Percentiles rank a stretch among this genome's conserved stretches.
Conservation (phyloP, 2,113 vertebrate genomes). For the Leuciscus idus region DNA sequence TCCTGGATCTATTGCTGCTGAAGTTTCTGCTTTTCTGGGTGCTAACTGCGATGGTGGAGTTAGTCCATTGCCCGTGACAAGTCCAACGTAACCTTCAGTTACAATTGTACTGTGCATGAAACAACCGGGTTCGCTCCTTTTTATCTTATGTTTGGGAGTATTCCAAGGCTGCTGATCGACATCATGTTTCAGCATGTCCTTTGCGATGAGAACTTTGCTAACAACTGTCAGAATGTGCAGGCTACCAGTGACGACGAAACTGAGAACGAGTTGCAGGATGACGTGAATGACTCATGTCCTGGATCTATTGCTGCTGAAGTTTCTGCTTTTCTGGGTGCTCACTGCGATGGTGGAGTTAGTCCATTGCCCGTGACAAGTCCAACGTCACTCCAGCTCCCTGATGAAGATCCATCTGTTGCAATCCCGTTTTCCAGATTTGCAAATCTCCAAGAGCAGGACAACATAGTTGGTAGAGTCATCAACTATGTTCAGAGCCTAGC, state of each 20-base stretch:
- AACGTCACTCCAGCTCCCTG: background rate
- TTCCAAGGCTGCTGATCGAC: too few relatives aligned
- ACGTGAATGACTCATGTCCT: background rate
- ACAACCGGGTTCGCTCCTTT: too few relatives aligned
- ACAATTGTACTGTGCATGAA: too few relatives aligned
- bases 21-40: background rate
- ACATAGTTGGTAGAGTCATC: too few relatives aligned
- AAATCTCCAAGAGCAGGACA: too few relatives aligned
- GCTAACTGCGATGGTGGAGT: background rate
- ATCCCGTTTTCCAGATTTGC: background rate
- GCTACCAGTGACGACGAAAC: background rate
- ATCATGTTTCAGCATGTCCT: too few relatives aligned
- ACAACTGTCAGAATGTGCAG: background rate
- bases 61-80: background rate
- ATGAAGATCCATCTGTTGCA: background rate
- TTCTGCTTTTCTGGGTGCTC: background rate
- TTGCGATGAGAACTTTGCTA: too few relatives aligned
- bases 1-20: background rate
- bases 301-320: slow-evolving; percentile 1
- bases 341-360: background rate
- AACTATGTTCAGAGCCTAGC: too few relatives aligned
- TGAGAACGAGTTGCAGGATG: background rate
- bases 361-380: background rate
- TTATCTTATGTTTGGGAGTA: too few relatives aligned
- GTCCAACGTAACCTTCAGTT: background rate